Conservation (phyloP, 2,888 invertebrate genomes). For the Microctonus hyperodae region DNA sequence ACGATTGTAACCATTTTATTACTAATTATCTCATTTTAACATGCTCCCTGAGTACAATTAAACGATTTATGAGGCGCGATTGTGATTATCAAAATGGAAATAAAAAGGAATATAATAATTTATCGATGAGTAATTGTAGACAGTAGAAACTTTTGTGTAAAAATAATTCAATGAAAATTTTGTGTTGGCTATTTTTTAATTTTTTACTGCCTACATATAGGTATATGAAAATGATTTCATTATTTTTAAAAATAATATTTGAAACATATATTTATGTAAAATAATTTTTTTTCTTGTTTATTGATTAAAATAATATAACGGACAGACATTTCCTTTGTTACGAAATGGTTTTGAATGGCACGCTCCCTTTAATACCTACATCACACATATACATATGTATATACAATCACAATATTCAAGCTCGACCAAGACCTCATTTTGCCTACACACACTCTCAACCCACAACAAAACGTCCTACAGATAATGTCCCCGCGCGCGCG, state of each 20-base stretch:
- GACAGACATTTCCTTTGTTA: conserved; percentile 25
- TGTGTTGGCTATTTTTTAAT: too few relatives aligned
- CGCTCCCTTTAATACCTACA: conserved; percentile 30
- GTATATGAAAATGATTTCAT: too few relatives aligned
- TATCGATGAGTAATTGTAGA: too few relatives aligned
- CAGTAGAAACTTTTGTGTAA: too few relatives aligned
- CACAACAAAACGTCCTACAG: conserved; percentile 43
- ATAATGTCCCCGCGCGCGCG: conserved; percentile 28
- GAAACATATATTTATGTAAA: not conserved
- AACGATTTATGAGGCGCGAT: not conserved
- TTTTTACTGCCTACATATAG: too few relatives aligned
- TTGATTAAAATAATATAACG: conserved; percentile 1
- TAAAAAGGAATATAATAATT: not conserved
- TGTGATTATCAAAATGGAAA: not conserved
- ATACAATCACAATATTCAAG: conserved; percentile 30
- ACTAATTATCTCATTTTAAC: conserved; percentile 22
- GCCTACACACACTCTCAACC: conserved; percentile 48
- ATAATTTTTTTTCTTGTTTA: not conserved
- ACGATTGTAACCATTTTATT: conserved; percentile 21
- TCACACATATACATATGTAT: conserved; percentile 19
- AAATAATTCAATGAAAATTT: too few relatives aligned
- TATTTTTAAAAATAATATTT: not conserved
- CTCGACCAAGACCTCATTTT: conserved; percentile 49
- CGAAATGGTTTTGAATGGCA: conserved; percentile 22
- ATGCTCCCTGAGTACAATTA: not conserved